phyloP scores from a whole-genome alignment of 2,113 vertebrate species.

The Promerops cafer region DNA sequence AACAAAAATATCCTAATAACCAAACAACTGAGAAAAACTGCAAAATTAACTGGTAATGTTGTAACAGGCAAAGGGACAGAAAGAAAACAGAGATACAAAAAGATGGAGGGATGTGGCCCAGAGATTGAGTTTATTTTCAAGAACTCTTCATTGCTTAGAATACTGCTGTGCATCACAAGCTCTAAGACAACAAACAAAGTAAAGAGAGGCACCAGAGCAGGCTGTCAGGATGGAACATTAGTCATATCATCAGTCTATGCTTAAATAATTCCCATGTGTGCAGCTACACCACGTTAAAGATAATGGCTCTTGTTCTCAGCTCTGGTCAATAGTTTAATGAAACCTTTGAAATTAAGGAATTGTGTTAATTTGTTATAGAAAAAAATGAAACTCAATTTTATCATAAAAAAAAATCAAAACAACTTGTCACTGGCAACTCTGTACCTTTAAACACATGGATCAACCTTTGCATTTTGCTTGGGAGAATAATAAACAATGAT shows the following conservation, averaged over 20 bases:
- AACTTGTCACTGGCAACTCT: background rate
- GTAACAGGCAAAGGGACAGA: background rate
- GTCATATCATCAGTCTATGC: background rate
- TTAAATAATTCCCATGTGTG: constrained; percentile 1
- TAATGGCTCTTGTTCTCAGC: background rate
- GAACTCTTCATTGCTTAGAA: background rate
- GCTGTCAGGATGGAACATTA: background rate
- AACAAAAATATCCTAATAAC: background rate
- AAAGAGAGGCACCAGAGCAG: background rate
- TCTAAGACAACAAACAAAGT: background rate
- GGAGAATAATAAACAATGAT: background rate
- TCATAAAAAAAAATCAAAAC: background rate
- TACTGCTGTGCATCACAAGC: background rate
- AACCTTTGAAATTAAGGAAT: background rate
- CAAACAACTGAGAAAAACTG: rapidly evolving
- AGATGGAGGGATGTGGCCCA: background rate
- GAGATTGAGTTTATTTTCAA: background rate
- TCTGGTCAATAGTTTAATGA: background rate
- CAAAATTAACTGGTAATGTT: background rate
- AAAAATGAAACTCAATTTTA: background rate
- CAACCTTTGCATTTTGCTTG: background rate
- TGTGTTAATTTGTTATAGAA: background rate
- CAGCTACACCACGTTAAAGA: background rate
- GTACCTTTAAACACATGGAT: background rate
- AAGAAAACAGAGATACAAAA: background rate